Evolutionary conservation across 2,797 vertebrate genomes (phyloP), one percentile per base, ranked within the genome.

Genomic region (Vespertilio murinus): DNA sequence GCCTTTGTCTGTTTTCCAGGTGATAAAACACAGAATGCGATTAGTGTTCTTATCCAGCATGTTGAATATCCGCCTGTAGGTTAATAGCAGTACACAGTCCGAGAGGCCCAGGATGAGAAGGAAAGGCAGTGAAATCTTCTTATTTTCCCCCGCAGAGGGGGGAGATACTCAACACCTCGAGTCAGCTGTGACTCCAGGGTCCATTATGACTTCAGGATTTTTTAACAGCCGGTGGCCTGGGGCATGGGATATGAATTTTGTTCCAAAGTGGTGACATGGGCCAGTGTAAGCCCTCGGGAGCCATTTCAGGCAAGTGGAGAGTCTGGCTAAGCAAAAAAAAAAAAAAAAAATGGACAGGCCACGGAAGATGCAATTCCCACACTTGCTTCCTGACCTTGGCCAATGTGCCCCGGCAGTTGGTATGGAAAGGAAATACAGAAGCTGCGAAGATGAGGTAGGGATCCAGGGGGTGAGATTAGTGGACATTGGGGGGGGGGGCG

Each of bases 151-250:
- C 61, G 7, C 49, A 77, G 42, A 78, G 16, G 11, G 22, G 33
- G 73, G 25, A 40, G 69, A 83, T 93, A 40, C 74, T 94, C 95
- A 90, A 88, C 90, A 92, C 90, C 88, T 95, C 88, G 82, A 82
- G 83, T 95, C 82, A 96, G 91, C 90, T 95, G 93, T 30, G 95
- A 94, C 95, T 95, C 90, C 86, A 91, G 91, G 93, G 94, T 93
- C 94, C 95, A 96, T 97, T 96, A 96, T 92, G 90, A 79, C 95
- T 89, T 93, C 92, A 90, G 89, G 86, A 92, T 95, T 96, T 96
- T 90, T 92, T 95, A 94, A 92, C 83, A 94, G 95, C 82, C 86
- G 56, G 67, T 75, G 74, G 74, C 67, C 89, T 49, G 18, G 88
- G 59, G 75, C 5, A 25, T 56, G 67, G 82, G 85, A 91, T 78